Evolutionary conservation across 2,888 invertebrate genomes (phyloP), one percentile per base, ranked within the genome.

Genomic region (Thumatha senex): DNA sequence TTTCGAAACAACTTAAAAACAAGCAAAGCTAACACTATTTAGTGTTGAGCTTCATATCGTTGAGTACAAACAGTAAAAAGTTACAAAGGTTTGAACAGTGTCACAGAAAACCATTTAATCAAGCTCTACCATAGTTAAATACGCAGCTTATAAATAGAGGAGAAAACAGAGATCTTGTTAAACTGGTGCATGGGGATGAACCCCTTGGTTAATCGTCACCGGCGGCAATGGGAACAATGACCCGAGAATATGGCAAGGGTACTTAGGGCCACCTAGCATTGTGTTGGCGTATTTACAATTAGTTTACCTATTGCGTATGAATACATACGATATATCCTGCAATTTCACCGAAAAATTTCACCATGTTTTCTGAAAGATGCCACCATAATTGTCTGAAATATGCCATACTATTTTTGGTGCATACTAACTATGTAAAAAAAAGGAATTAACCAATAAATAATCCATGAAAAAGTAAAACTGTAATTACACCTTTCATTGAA

Each of bases 181-280:
- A 47, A 46, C 34, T 66, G 68, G 74, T 47, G 57, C 44, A 36
- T 50, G 54, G 70, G 67, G 79, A 72, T 70, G 70, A 66, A 55
- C 74, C 78, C 83, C 77, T 72, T 66, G 63, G 65, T 74, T 80
- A 81, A 82, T 81, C 76, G 78, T 79, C 77, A 72, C 48, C 46
- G 61, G 42, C 64, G 61, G 44, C 67, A 70, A 61, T 69, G 74
- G 70, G 79, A 70, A 73, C 80, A 81, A 75, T 78, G 83, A 82
- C 79, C 84, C 71, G 67, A 59, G 61, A 72, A 70, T 68, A 73
- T 67, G 57, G 62, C 48, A 43, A 54, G 61, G 63, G 56, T 54
- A 61, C 57, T 56, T 56, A 65, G 50, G 50, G 46, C 39, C 38
- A 61, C 51, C 49, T 57, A 41, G 46, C 44, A 47, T 55, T 51